Evolutionary conservation across 2,888 invertebrate genomes (phyloP), one percentile per base, ranked within the genome.

Genomic region (Machimus atricapillus): DNA sequence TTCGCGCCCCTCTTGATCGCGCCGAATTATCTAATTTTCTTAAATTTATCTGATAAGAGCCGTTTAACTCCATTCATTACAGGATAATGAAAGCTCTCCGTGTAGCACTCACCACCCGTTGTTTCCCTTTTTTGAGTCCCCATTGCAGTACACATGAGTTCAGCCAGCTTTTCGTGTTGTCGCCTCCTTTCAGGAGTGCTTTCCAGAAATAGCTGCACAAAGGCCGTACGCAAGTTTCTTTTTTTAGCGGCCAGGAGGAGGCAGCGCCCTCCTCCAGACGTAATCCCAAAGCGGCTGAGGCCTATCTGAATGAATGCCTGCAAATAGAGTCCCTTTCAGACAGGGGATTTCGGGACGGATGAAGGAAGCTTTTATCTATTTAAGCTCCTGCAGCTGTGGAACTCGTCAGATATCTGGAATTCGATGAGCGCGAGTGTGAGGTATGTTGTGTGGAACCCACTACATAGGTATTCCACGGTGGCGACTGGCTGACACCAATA

Each of bases 1-100:
- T 87, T 86, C 81, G 81, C 85, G 82, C 87, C 86, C 81, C 78
- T 82, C 66, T 23, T 66, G 66, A 66, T 66, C 66, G 66, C 66
- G 66, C 66, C 76, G 82, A 87, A 87, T 87, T 87, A 87, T 58
- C 86, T 86, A 87, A 87, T 86, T 81, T 87, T 86, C 87, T 86
- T 87, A 87, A 87, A 87, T 87, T 87, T 87, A 86, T 87, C 87
- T 77, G 87, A 87, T 87, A 87, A 87, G 76, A 79, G 79, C 27
- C 79, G 52, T 79, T 79, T 79, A 79, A 79, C 52, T 79, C 52
- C 79, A 79, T 52, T 87, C 74, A 81, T 73, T 34, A 76, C 37
- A 40, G 77, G 46, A 43, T 52, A 83, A 43, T 46, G 87, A 79
- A 87, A 79, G 52, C 78, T 43, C 40, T 14, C 40, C 78, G 43